A percentile compares a stretch with the other conserved stretches of the same genome.
Conservation (phyloP, 2,888 invertebrate species). For the Blera fallax region DNA sequence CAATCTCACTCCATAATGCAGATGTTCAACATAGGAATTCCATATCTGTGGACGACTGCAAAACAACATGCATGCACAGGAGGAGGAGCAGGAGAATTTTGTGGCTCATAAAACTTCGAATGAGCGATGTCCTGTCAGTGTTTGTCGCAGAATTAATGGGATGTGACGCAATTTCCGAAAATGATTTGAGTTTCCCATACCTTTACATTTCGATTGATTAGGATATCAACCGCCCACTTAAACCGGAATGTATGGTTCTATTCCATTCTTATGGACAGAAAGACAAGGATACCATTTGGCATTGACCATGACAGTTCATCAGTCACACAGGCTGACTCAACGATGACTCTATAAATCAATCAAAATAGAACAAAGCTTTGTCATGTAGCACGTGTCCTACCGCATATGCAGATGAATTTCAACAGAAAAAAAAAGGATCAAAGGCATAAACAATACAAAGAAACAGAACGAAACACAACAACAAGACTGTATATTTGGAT, state of each 20-base stretch:
- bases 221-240: neutral
- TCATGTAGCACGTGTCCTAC: neutral
- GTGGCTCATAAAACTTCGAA: constrained; percentile 7
- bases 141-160: constrained; percentile 2
- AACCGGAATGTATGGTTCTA: neutral
- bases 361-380: constrained; percentile 7
- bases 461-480: neutral
- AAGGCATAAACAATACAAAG: neutral
- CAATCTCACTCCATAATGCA: constrained; percentile 7
- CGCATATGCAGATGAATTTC: constrained; percentile 5
- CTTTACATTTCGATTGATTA: neutral
- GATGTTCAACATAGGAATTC: constrained; percentile 9
- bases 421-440: neutral
- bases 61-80: neutral
- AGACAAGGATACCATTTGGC: neutral
- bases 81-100: neutral
- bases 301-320: constrained; percentile 23
- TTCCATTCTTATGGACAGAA: neutral
- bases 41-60: neutral
- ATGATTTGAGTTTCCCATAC: neutral
- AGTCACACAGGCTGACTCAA: constrained; percentile 13
- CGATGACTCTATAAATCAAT: constrained; percentile 20
- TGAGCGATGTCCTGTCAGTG: constrained; percentile 37
- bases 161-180: constrained; percentile 21
- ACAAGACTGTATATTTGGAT: neutral